Evolutionary conservation across 2,113 vertebrate species (phyloP).

Genomic region (Puma concolor): DNA sequence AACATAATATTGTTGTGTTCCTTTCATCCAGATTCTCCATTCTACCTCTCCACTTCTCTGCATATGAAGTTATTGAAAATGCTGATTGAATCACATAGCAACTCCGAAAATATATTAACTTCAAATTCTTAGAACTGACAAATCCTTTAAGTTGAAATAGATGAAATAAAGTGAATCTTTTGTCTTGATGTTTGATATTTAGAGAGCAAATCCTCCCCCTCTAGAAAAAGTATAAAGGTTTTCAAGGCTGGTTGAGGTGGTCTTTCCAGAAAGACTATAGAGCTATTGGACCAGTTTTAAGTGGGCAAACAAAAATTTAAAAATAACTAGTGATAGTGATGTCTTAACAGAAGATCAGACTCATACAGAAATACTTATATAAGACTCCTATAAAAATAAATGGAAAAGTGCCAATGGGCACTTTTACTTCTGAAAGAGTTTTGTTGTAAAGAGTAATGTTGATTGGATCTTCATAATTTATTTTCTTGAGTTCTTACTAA

Average conservation of each 20-base stretch:
- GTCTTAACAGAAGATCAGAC: neutral
- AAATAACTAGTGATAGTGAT: neutral
- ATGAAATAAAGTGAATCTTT: neutral
- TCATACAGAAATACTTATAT: neutral
- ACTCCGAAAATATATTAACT: conserved; percentile 12
- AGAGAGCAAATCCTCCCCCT: neutral
- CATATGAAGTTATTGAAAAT: neutral
- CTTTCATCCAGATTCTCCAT: neutral
- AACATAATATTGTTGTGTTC: neutral
- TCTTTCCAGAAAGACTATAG: conserved; percentile 1
- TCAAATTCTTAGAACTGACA: conserved; percentile 39
- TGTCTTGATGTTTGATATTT: conserved; percentile 15
- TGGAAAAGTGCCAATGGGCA: neutral
- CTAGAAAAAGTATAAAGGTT: neutral
- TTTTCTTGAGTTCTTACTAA: neutral
- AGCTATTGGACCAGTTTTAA: neutral
- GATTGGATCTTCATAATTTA: neutral
- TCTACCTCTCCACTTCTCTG: neutral
- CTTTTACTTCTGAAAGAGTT: neutral
- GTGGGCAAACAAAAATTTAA: neutral
- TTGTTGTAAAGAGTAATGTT: conserved; percentile 10
- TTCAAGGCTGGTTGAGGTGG: neutral
- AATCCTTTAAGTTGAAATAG: neutral
- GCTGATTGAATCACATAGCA: neutral
- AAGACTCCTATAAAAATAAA: neutral